Evolutionary conservation across 2,888 invertebrate species (phyloP).

Genomic region (Dysmachus trigonus): DNA sequence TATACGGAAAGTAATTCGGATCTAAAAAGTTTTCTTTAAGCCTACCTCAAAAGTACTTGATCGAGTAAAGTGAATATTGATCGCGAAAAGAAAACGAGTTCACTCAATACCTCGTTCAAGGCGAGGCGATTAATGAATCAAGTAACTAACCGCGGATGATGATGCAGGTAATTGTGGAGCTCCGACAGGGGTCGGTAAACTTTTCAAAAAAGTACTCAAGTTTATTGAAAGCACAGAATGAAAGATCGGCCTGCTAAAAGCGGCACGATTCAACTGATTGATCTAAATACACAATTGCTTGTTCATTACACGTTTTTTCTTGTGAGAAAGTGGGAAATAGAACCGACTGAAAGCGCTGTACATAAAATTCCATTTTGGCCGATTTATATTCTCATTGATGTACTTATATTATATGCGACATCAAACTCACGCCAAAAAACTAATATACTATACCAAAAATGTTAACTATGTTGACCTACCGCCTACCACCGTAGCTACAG

Average conservation of each 20-base stretch:
- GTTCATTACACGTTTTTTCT: not conserved
- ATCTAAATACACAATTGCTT: not conserved
- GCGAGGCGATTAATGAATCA: not conserved
- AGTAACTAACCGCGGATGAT: not conserved
- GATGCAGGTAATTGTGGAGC: not conserved
- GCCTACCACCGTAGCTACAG: too few relatives aligned
- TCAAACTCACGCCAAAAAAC: too few relatives aligned
- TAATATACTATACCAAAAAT: too few relatives aligned
- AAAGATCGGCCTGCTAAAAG: not conserved
- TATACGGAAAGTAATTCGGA: too few relatives aligned
- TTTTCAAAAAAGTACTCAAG: not conserved
- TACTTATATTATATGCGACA: too few relatives aligned
- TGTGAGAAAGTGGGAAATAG: not conserved
- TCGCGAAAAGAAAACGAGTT: not conserved
- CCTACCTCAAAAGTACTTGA: not conserved
- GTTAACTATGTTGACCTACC: too few relatives aligned
- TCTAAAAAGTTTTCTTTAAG: too few relatives aligned
- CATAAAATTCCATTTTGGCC: not conserved
- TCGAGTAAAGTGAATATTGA: not conserved
- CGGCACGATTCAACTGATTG: not conserved
- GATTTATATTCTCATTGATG: not conserved
- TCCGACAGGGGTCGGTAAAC: not conserved
- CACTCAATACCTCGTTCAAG: not conserved
- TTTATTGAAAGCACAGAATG: not conserved
- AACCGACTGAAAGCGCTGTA: not conserved